Evolutionary conservation across 2,113 vertebrate species (phyloP).

Genomic region (Martes martes): DNA sequence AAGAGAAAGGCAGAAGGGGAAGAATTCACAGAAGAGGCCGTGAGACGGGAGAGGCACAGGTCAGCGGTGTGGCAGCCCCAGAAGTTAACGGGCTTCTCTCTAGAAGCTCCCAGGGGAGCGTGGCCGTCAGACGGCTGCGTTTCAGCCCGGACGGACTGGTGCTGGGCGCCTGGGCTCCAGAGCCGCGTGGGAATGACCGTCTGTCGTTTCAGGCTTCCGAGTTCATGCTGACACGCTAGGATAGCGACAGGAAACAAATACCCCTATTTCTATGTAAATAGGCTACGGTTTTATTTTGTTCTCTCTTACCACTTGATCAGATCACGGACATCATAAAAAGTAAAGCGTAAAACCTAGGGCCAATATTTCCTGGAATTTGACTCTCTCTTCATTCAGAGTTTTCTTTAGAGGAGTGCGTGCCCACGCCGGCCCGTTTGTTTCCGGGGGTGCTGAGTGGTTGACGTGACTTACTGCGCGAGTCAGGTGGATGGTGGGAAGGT

Average conservation of each 20-base stretch:
- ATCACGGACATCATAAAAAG: neutral
- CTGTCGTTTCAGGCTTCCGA: neutral
- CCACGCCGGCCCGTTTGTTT: neutral
- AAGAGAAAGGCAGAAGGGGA: neutral
- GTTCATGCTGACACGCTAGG: neutral
- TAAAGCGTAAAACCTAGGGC: neutral
- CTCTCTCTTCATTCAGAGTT: neutral
- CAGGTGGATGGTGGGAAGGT: neutral
- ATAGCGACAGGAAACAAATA: neutral
- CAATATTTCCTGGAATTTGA: neutral
- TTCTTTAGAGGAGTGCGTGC: neutral
- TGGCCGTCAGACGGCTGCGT: neutral
- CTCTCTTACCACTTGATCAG: neutral
- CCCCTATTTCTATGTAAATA: neutral
- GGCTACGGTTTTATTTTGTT: neutral
- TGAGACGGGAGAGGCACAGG: neutral
- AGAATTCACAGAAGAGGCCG: neutral
- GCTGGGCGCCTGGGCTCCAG: neutral
- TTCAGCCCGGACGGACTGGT: neutral
- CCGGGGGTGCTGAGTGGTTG: fast-evolving
- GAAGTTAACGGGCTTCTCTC: too few relatives aligned
- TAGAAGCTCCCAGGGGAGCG: fast-evolving
- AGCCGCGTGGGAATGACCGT: neutral
- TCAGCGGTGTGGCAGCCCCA: fast-evolving
- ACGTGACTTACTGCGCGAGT: neutral